Evolutionary conservation across 1,140 invertebrate genomes (phyloP).

Genomic region (Octopus sinensis): DNA sequence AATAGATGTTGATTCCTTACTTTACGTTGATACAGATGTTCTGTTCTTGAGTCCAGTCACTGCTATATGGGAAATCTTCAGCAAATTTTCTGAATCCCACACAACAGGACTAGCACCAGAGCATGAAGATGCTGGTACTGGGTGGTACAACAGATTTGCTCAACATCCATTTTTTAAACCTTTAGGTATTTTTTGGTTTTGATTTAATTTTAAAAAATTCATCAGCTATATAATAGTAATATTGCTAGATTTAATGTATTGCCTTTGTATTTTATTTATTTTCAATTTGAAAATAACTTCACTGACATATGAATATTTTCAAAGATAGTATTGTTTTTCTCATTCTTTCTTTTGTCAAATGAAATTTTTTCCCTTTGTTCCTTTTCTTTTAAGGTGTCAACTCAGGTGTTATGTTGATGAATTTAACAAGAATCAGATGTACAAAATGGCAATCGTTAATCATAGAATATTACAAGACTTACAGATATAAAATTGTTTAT

Average conservation of each 20-base stretch:
- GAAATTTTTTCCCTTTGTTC: background rate
- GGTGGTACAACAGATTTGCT: constrained; percentile 95
- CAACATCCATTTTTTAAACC: constrained; percentile 89
- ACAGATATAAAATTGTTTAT: constrained; percentile 84
- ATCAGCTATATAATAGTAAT: too few species aligned
- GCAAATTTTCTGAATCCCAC: constrained; percentile 79
- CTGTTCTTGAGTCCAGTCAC: constrained; percentile 80
- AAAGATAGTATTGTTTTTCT: background rate
- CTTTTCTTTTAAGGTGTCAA: constrained; percentile 73
- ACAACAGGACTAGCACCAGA: constrained; percentile 84
- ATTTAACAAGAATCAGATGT: constrained; percentile 82
- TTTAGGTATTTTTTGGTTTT: constrained; percentile 62
- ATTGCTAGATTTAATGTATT: background rate
- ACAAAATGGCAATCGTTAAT: constrained; percentile 83
- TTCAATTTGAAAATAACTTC: background rate
- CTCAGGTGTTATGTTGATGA: constrained; percentile 96
- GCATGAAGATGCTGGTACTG: constrained; percentile 84
- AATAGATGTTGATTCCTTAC: constrained; percentile 75
- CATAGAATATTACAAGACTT: constrained; percentile 79
- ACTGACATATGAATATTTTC: background rate
- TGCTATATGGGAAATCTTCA: constrained; percentile 79
- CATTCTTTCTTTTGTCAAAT: background rate
- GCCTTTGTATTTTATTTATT: background rate
- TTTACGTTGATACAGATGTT: constrained; percentile 93
- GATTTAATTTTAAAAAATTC: too few species aligned